Evolutionary conservation across 2,888 invertebrate genomes (phyloP), one percentile per base, ranked within the genome.

Genomic region (Ptilodon capucinus): DNA sequence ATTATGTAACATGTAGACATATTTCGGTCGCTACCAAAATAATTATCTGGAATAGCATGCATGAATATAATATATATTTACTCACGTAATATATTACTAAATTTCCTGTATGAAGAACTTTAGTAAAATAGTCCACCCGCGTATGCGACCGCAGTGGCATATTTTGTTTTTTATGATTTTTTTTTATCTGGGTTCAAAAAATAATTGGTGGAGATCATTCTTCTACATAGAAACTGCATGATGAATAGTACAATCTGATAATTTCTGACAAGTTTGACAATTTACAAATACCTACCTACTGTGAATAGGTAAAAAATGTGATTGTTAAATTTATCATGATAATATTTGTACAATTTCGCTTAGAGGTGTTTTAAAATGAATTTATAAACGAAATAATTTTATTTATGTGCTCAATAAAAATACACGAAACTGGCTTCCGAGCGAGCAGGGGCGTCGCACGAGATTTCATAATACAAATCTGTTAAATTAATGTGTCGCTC

Each of bases 11-110:
- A 59, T 57, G 68, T 71, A 65, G 79, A 81, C 76, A 73, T 74
- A 80, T 79, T 79, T 77, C 80, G 81, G 79, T 70, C 80, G 74
- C 65, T 69, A 74, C 75, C 71, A 75, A 79, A 81, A 81, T 76
- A 74, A 69, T 76, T 69, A 67, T 66, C 64, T 70, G 71, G 58
- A 68, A 71, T 68, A 57, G 60, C 57, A 67, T 11, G 28, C 65
- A 68, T 69, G 66, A n/a, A n/a, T n/a, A n/a, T n/a, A n/a, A n/a
- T n/a, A n/a, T n/a, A n/a, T n/a, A n/a, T n/a, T n/a, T n/a, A n/a
- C n/a, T n/a, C n/a, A n/a, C n/a, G n/a, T n/a, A n/a, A 67, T 68
- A 71, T 55, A 74, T 76, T 73, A 72, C 68, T 66, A 57, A 64
- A 70, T 63, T 58, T 57, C 28, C 28, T 4, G 28, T n/a, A 28